These are phyloP conservation scores for Zoanthus sansibaricus DNA, from an alignment of 92 coral and sea anemone genomes.

Conservation along the genomic window DNA sequence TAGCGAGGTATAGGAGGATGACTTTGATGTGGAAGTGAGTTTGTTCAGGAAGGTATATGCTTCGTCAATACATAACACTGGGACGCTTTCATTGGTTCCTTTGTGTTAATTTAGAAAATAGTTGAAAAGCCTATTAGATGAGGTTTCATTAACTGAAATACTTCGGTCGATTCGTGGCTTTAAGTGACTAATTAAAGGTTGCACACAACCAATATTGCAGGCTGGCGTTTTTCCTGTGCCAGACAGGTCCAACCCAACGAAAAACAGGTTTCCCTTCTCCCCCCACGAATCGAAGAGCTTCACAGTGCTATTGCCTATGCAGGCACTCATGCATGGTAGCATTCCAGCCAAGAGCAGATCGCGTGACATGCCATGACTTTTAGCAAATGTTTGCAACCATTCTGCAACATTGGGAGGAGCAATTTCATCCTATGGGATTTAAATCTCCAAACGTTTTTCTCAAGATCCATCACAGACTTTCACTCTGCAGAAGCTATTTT, in stretches of 20 bases:
- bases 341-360: background rate
- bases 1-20: slow-evolving; percentile 15
- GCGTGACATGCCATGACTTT: background rate
- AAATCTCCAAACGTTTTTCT: background rate
- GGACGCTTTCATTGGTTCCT: slow-evolving; percentile 44
- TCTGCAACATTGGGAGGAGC: background rate
- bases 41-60: slow-evolving; percentile 66
- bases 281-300: slow-evolving; percentile 64
- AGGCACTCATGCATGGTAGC: slow-evolving; percentile 43
- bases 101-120: slow-evolving; percentile 40
- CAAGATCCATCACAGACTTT: background rate
- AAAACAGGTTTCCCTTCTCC: slow-evolving; percentile 66
- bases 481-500: background rate
- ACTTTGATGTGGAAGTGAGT: slow-evolving; percentile 48
- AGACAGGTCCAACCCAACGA: slow-evolving; percentile 28
- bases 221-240: background rate
- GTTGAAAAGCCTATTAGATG: slow-evolving; percentile 69
- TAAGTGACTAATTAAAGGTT: background rate
- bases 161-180: slow-evolving; percentile 58
- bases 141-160: slow-evolving; percentile 64
- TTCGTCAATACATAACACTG: slow-evolving; percentile 73
- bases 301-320: slow-evolving; percentile 59
- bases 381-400: background rate
- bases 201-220: background rate
- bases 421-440: background rate